A percentile compares a stretch with the other conserved stretches of the same genome.
Evolutionary conservation across 2,797 vertebrate genomes (phyloP).

Genomic region (Gouania willdenowi): DNA sequence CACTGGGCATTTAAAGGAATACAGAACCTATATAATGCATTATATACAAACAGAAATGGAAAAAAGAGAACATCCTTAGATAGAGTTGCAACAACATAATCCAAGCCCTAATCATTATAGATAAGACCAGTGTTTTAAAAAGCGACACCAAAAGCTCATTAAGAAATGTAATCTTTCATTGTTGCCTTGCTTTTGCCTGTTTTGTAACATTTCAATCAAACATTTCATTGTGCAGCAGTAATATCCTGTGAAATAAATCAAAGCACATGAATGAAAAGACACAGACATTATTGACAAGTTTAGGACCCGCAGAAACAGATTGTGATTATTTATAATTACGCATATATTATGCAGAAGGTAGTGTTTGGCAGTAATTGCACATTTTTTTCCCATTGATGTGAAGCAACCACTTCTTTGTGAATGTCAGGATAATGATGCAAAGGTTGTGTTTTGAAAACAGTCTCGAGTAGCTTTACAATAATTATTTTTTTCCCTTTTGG

Average conservation of each 20-base stretch:
- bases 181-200: no score
- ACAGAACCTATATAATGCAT: no score
- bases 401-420: not conserved
- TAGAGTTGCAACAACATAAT: no score
- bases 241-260: not conserved
- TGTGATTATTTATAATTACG: not conserved
- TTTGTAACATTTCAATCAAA: no score
- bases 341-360: not conserved
- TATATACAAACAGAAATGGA: no score
- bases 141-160: no score
- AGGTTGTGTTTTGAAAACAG: slow-evolving; percentile 17
- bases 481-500: slow-evolving; percentile 1
- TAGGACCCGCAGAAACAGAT: no score
- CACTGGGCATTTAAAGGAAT: no score
- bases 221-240: not conserved
- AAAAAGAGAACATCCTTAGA: no score
- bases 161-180: no score
- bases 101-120: no score
- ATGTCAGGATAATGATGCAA: slow-evolving; percentile 10
- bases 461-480: slow-evolving; percentile 6
- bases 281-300: not conserved
- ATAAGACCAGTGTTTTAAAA: no score
- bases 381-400: slow-evolving; percentile 1
- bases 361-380: not conserved
- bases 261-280: not conserved